Evolutionary conservation across 1,140 invertebrate genomes (phyloP).

Genomic region (Melitaea cinxia): DNA sequence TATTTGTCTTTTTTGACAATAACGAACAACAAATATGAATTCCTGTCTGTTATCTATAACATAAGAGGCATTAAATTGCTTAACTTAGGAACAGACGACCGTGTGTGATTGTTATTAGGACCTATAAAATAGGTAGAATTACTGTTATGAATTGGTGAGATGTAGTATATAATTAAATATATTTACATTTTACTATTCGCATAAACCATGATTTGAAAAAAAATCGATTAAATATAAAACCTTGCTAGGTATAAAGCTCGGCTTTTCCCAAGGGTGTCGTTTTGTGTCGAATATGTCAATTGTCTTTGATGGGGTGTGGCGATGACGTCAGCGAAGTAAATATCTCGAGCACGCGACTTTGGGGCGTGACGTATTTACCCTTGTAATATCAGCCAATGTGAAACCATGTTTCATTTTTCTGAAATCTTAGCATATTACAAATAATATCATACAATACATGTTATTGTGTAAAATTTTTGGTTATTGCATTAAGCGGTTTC

Average conservation of each 20-base stretch:
- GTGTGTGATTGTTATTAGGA: too few relatives aligned
- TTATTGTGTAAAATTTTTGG: background rate
- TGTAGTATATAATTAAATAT: too few relatives aligned
- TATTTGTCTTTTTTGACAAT: too few relatives aligned
- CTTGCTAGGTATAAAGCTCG: slow-evolving; percentile 3
- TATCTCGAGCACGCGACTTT: slow-evolving; percentile 18
- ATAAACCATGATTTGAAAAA: too few relatives aligned
- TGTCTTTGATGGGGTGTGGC: slow-evolving; percentile 29
- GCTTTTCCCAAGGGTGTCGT: background rate
- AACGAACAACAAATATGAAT: too few relatives aligned
- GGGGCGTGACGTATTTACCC: slow-evolving; percentile 21
- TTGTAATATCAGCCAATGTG: slow-evolving; percentile 15
- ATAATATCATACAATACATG: background rate
- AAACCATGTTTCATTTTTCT: slow-evolving; percentile 10
- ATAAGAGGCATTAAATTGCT: too few relatives aligned
- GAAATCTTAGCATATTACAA: slow-evolving; percentile 24
- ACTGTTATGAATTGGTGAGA: too few relatives aligned
- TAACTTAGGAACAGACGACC: too few relatives aligned
- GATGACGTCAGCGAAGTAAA: slow-evolving; percentile 36
- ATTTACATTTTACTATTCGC: too few relatives aligned
- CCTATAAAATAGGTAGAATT: too few relatives aligned
- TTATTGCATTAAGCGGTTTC: background rate
- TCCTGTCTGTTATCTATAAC: too few relatives aligned
- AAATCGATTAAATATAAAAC: background rate
- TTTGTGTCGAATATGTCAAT: slow-evolving; percentile 25